A percentile compares a stretch with the other conserved stretches of the same genome.
phyloP scores from a whole-genome alignment of 2,797 vertebrate genomes.

The Erithacus rubecula region DNA sequence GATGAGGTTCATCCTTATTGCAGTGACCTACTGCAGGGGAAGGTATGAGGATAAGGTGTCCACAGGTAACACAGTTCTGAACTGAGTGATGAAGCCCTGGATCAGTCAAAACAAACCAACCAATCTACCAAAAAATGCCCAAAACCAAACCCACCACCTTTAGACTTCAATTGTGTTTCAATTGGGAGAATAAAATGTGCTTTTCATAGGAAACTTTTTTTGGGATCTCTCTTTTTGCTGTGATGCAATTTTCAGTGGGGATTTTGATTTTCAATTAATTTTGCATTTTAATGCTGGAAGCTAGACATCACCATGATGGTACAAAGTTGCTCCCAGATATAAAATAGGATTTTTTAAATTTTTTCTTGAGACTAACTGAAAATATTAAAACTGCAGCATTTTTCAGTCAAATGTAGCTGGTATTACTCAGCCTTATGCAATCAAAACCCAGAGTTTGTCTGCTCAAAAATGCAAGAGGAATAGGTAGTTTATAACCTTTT shows the following conservation, averaged over 20 bases:
- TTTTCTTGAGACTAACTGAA: not conserved
- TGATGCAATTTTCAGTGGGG: not conserved
- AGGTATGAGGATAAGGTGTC: not conserved
- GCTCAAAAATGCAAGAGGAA: not conserved
- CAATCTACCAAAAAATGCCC: not conserved
- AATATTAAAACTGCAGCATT: not conserved
- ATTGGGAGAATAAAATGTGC: not conserved
- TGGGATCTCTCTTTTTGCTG: not conserved
- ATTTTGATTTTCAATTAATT: not conserved
- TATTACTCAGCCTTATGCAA: not conserved
- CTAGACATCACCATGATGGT: not conserved
- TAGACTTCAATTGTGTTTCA: not conserved
- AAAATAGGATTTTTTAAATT: not conserved
- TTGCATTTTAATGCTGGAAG: not conserved
- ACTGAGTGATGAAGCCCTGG: not conserved
- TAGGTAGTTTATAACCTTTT: not conserved
- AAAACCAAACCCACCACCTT: not conserved
- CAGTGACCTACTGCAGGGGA: not conserved
- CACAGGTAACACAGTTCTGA: not conserved
- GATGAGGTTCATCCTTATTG: not conserved
- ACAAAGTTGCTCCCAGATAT: not conserved
- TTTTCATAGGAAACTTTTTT: not conserved
- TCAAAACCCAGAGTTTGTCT: not conserved
- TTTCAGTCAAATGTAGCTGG: not conserved
- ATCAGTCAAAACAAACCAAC: not conserved